A percentile compares a stretch with the other conserved stretches of the same genome.
Conservation (phyloP, 1,140 invertebrate genomes). For the Euura lappo region DNA sequence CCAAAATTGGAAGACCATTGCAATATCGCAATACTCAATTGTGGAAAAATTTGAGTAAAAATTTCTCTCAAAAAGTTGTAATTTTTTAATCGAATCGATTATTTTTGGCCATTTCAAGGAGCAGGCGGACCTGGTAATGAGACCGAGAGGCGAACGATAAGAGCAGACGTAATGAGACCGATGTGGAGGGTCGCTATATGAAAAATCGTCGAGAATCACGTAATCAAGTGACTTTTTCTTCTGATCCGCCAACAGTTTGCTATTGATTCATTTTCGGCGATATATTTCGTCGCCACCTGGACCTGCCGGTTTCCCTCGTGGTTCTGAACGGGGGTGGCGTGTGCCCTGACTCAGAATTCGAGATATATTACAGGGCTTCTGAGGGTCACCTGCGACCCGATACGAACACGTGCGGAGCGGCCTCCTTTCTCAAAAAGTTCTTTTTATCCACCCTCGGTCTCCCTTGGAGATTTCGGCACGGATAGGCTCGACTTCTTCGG, state of each 20-base stretch:
- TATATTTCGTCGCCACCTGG: neutral
- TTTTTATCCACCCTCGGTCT: too few relatives aligned
- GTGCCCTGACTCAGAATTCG: neutral
- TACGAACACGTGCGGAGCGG: neutral
- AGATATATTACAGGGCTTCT: neutral
- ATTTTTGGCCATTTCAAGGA: too few relatives aligned
- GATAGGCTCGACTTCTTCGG: too few relatives aligned
- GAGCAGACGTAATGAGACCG: neutral
- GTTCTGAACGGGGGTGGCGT: too few relatives aligned
- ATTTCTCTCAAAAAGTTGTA: too few relatives aligned
- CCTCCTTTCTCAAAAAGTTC: neutral
- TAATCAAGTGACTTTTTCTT: neutral
- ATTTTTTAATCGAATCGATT: too few relatives aligned
- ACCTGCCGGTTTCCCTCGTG: neutral
- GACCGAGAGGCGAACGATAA: neutral
- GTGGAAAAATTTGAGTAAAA: too few relatives aligned
- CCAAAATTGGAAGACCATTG: too few relatives aligned
- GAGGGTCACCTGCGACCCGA: neutral
- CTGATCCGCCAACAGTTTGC: neutral
- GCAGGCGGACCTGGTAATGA: neutral
- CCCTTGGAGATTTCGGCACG: too few relatives aligned
- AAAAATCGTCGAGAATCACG: neutral
- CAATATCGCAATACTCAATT: too few relatives aligned
- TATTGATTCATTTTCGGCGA: neutral
- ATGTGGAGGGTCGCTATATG: neutral